phyloP scores from a whole-genome alignment of 2,113 vertebrate species.

The Alligator sinensis region DNA sequence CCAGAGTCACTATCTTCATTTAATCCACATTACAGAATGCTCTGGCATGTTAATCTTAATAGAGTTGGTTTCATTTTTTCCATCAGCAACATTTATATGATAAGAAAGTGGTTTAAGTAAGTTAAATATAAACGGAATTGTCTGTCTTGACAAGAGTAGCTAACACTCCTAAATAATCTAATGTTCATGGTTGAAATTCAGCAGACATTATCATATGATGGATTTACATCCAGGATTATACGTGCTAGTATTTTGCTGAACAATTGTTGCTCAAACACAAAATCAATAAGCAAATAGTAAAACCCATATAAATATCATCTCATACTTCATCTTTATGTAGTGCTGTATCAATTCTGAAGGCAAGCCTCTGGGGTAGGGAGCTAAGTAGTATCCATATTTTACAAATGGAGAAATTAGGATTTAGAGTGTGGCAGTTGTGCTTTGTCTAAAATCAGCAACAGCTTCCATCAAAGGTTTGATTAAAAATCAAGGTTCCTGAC shows the following conservation, averaged over 20 bases:
- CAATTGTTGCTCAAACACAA: background rate
- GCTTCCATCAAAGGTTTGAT: background rate
- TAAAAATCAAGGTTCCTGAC: background rate
- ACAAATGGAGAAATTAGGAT: background rate
- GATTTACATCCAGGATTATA: background rate
- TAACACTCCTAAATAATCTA: background rate
- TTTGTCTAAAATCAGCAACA: background rate
- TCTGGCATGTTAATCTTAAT: background rate
- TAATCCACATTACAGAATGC: too few species aligned
- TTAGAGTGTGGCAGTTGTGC: background rate
- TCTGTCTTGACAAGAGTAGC: background rate
- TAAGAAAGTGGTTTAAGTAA: background rate
- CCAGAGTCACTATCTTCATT: background rate
- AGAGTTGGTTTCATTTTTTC: background rate
- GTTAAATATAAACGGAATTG: background rate
- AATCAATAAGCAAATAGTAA: background rate
- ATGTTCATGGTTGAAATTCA: background rate
- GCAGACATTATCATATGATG: background rate
- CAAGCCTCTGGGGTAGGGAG: background rate
- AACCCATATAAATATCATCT: background rate
- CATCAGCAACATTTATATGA: background rate
- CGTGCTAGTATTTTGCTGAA: background rate
- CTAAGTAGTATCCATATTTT: background rate
- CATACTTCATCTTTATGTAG: background rate
- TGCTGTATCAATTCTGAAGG: background rate